Evolutionary conservation across 1,140 invertebrate genomes (phyloP), one percentile per base, ranked within the genome.

Genomic region (Olivierus martensii): DNA sequence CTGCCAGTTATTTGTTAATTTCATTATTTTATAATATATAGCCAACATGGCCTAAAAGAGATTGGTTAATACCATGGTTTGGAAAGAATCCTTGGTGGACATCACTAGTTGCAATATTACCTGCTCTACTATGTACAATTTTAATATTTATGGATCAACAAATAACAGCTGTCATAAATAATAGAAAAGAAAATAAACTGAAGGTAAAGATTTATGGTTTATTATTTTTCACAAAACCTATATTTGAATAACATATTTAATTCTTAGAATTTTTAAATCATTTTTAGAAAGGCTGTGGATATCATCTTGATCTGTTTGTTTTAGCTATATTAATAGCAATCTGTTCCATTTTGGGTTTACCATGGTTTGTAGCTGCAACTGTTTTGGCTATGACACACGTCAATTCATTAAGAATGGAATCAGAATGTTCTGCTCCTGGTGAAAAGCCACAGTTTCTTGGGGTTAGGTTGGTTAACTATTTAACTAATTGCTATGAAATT

Each of bases 351-450:
- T 82, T 98, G 78, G 93, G 93, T 14, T 69, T 97, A 36, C 93
- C 93, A 1, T 95, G 92, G 87, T 95, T 95, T 67, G 79, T 81
- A 5, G 94, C 94, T n/a, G 94, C 93, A 1, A 98, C 94, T 1
- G 95, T 99, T 2, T 74, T 98, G 2, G 96, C 93, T 48, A 97
- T 99, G 61, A 98, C 95, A 66, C 95, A 99, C 67, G 93, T 99
- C 1, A 95, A 96, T 69, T 95, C 91, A 3, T 72, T 99, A 51
- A 97, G 95, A 73, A 73, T 91, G 55, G 92, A 97, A 71, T 93
- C 90, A 0, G 88, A 97, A 73, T 92, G 86, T 68, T 87, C 90
- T 21, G 94, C 94, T 38, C 95, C 95, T 12, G 95, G 95, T 49
- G 95, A 99, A 68, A 95, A 95, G 58, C 91, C 95, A 9, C 89